Evolutionary conservation across 1,140 invertebrate genomes (phyloP), one percentile per base, ranked within the genome.

Genomic region (Drosophila kurseongensis): DNA sequence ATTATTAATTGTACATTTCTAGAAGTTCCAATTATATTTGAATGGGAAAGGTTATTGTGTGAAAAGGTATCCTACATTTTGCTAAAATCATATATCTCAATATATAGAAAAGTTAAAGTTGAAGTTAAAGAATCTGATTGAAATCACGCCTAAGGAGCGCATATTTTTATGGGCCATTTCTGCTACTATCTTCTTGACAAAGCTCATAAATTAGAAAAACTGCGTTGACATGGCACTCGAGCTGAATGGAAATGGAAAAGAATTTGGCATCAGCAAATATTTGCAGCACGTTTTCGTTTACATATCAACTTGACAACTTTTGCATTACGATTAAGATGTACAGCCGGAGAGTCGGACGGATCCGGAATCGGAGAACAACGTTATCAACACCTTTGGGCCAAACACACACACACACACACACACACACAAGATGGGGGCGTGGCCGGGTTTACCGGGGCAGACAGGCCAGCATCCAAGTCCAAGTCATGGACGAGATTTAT

Each of bases 271-370:
- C 84, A 88, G 83, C 83, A 88, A 88, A 88, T 88, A 88, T 86
- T 86, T 89, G 76, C 72, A 52, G 84, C 83, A 88, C 83, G 83
- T 88, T 83, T 88, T 79, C 83, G 83, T 88, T 88, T 88, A 89
- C 83, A 88, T 88, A 88, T 88, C 84, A 88, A 78, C 76, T 89
- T 88, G 83, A 89, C 83, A 88, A 80, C 67, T 88, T 89, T 88
- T 89, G 84, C 83, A 89, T 88, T 88, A 89, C 83, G 83, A 88
- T 88, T 88, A 88, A 88, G 83, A 89, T 83, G 83, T 88, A 89
- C 84, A 80, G 80, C 79, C 61, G 36, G 52, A 40, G 41, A 48
- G 57, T 50, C 27, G 29, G 60, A 63, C 60, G 14, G 18, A 27
- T 66, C 61, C 44, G 52, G 32, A 42, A 55, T 40, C 23, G 51